Base-by-base conservation (phyloP, 2,113 vertebrate species). In the Podiceps cristatus region DNA sequence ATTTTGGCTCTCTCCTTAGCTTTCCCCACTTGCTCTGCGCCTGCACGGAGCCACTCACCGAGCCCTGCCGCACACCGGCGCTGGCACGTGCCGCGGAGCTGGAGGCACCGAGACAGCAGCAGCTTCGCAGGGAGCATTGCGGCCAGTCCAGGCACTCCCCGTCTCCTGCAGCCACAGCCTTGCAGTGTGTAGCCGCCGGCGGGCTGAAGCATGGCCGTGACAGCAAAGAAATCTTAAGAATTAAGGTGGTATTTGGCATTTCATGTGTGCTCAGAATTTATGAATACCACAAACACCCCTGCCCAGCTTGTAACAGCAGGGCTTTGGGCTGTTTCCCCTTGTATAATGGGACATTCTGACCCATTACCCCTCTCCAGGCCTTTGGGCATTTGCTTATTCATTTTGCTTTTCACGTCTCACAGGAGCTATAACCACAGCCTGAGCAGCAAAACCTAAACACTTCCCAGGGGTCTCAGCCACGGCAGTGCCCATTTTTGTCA, bases 51-150 rank as follows among this genome's bases (percentile, higher is more conserved):
- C 33, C 0, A 0, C 55, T 80, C 29, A 12, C 28, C 0, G 2
- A 66, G 68, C 50, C 50, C 33, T 33, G 66, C 31, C 5, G 0
- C 0, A 2, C 50, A 49, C 16, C 3, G 0, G 11, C 5, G 1
- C 29, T 0, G 0, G 33, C 6, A 5, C 0, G 0, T 42, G 55
- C 29, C 0, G 1, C 1, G 3, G 49, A n/a, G 40, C n/a, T 5
- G 23, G n/a, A 13, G 56, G 9, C 2, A 8, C 35, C 0, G 0
- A 49, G 42, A 17, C 66, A 67, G 27, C 15, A 10, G 16, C 9
- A 2, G 1, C 81, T 56, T 47, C 7, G 2, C 55, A 40, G 55
- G 55, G 60, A 60, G 14, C 44, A 55, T 2, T 1, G 0, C 1
- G 2, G 35, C 47, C 72, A 53, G 16, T 33, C 15, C 83, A 45